Evolutionary conservation across 2,113 vertebrate genomes (phyloP), one percentile per base, ranked within the genome.

Genomic region (Mustela lutreola): DNA sequence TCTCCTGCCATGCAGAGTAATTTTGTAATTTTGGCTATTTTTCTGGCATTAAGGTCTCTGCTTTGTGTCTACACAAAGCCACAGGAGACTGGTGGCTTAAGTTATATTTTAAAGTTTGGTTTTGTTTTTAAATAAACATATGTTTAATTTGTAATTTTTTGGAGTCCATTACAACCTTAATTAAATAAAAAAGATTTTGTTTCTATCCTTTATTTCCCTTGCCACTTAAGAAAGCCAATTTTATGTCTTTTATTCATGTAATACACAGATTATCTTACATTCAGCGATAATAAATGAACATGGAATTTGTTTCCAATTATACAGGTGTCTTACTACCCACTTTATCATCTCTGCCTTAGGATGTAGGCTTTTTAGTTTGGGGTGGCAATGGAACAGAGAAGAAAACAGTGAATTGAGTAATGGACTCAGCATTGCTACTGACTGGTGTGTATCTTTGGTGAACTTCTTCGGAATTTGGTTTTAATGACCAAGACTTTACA

Each of bases 401-500:
- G 71, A 39, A 87, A 95, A 75, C 22, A 62, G 16, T 45, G 16
- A 84, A 42, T 24, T 92, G 50, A 36, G 11, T 86, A 65, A 8
- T 76, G 50, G 50, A 28, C 12, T 88, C 12, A 48, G 39, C 78
- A 50, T 73, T 89, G 28, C 58, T 85, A 3, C 56, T 82, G 45
- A 58, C 33, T 91, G 70, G 8, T 91, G 19, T 65, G 0, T 91
- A 21, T 89, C 65, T 92, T 90, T 73, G 6, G 21, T 76, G 26
- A 84, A 5, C 33, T 65, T 93, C 62, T 82, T 89, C 80, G 92
- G 48, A 31, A 91, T 63, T 94, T 78, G 56, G n/a, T 84, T 65
- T 94, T 91, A 96, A 81, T 60, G 80, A 91, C 16, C 73, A 89
- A 65, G 19, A 80, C 63, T 93, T 96, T 95, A 82, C 9, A 21